Base-by-base conservation (phyloP, 2,888 invertebrate genomes). In the Monochamus alternatus region DNA sequence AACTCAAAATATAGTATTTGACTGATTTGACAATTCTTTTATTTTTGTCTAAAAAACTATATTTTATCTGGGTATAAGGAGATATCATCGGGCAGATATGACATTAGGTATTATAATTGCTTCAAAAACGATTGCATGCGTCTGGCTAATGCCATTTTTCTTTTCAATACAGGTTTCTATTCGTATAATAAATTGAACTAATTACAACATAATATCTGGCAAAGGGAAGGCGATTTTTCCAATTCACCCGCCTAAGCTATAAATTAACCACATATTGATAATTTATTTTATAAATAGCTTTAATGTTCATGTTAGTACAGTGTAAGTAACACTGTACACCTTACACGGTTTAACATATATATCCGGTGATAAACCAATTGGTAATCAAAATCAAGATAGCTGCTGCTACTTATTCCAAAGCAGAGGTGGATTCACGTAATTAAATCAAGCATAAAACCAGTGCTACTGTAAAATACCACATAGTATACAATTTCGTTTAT, bases 281-380 rank as follows among this genome's bases (percentile, higher is more conserved):
- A 83, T 83, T 80, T 78, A 78, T 81, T 81, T 80, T 76, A 78
- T 77, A 79, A 81, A 84, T 83, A 79, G 81, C 78, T 83, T 79
- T 82, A 81, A 82, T 80, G 80, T 82, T 83, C 84, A 84, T 84
- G 85, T 84, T 83, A 81, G 79, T 82, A 81, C 75, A 80, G 82
- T 84, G 84, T 83, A 84, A 84, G 83, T 85, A 84, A 84, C 83
- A 82, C 80, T 83, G 81, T 85, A 83, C 77, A 82, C 77, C 82
- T 83, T 83, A 83, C 83, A 82, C 82, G 78, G 81, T 81, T 81
- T 80, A 78, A 82, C 80, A 81, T 78, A 81, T 82, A 82, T 80
- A 84, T 85, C 84, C 84, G 84, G 84, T 75, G 77, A 81, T 83
- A 83, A 81, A 83, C 77, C 80, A 80, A 81, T 76, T 75, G 78